Base-by-base conservation (phyloP, 2,888 invertebrate species). In the Rhorus exstirpatorius region DNA sequence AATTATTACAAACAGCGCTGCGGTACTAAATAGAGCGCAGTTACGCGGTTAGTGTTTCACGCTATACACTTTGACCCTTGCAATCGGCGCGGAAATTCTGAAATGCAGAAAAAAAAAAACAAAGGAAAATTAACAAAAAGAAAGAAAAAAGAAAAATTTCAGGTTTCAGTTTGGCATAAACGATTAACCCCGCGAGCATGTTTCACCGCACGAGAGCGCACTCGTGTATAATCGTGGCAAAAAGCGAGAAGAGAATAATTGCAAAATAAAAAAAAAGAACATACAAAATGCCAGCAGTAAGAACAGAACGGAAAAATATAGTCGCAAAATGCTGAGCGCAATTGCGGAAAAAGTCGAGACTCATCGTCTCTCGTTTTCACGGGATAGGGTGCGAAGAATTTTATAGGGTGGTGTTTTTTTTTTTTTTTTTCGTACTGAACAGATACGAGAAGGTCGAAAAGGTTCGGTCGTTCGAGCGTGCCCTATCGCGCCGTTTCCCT, bases 401-500 rank as follows among this genome's bases (percentile, higher is more conserved):
- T n/a, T n/a, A n/a, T n/a, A n/a, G 26, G n/a, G 1, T 12, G 12
- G 3, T 1, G 24, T 26, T 26, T 12, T 12, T 26, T n/a, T 10
- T 14, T 12, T 12, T 12, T 17, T 19, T 17, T 41, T 21, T n/a
- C 21, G 26, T 55, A 24, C 14, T 21, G 10, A 41, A 14, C 14
- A 46, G 7, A 19, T 4, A 31, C 26, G 19, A 38, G 26, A 60
- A 31, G 67, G 35, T 71, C 19, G 38, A 24, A 61, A 72, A 83
- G 68, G 72, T 81, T 61, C 74, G 67, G 80, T 84, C 77, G 79
- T 79, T 65, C 31, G 77, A 83, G 85, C 79, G 82, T 83, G 78
- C 80, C 84, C 70, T 83, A 84, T 85, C 81, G 79, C 77, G 74
- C 72, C 79, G 68, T 84, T 83, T 78, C 72, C 79, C 77, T 75